Evolutionary conservation across 2,888 invertebrate genomes (phyloP), one percentile per base, ranked within the genome.

Genomic region (Coecobrya sp.): DNA sequence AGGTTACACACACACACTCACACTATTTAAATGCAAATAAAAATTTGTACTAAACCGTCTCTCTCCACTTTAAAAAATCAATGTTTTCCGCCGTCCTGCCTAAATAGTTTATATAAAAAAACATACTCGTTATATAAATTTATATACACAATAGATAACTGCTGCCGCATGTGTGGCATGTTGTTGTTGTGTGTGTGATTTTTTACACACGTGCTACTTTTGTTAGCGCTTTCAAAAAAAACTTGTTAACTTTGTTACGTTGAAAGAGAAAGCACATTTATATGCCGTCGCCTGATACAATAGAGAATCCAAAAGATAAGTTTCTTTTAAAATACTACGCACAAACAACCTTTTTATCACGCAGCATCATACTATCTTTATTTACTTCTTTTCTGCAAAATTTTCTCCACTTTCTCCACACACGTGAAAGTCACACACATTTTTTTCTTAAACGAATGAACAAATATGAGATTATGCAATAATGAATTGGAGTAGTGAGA

Each of bases 81-180:
- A 89, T 89, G 88, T 89, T 81, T 89, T 76, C 81, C 88, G 88
- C 88, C 88, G 88, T 89, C 88, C 88, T 89, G 81, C 81, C 88
- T 89, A 49, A 45, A 68, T 85, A 85, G 65, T 85, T 82, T 59
- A 73, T 16, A 73, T 73, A 25, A 55, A 22, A 36, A 82, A 42
- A 42, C 11, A 42, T 73, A 73, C 45, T 73, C 19, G 30, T 30
- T 62, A 68, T 55, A 49, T n/a, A n/a, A n/a, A n/a, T n/a, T n/a
- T n/a, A n/a, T 27, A n/a, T 19, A 22, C 68, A 45, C 68, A 27
- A n/a, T 13, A n/a, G n/a, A n/a, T n/a, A n/a, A 84, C 84, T 36
- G 79, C 36, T 36, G 36, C 36, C n/a, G n/a, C n/a, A n/a, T n/a
- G n/a, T n/a, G 7, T 36, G 36, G 36, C 36, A 25, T 52, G 10